Conservation (phyloP, 1,140 invertebrate genomes). For the Anadara kagoshimensis region DNA sequence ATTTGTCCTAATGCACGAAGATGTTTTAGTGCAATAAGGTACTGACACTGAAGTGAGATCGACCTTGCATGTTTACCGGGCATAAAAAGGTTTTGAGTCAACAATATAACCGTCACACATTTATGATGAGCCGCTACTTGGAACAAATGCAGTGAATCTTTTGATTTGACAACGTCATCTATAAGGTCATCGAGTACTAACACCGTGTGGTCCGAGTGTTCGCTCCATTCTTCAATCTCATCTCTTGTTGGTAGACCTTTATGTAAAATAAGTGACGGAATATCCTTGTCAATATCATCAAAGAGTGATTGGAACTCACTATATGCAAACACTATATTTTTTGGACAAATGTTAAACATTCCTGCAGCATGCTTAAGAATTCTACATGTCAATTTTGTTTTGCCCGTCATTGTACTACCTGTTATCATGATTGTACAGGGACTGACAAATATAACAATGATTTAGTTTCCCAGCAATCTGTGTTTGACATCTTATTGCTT, state of each 20-base stretch:
- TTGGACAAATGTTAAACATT: conserved; percentile 3
- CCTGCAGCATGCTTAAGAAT: background rate
- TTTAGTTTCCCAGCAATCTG: background rate
- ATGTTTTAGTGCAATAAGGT: conserved; percentile 25
- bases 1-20: conserved; percentile 21
- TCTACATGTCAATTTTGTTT: background rate
- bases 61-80: conserved; percentile 24
- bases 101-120: conserved; percentile 1
- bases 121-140: conserved; percentile 21
- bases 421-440: conserved; percentile 12
- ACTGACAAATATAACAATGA: background rate
- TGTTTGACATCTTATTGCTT: background rate
- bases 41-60: conserved; percentile 21
- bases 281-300: conserved; percentile 7
- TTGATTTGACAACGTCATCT: background rate
- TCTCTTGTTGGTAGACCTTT: background rate
- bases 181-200: conserved; percentile 21
- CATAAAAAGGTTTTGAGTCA: conserved; percentile 23
- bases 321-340: conserved; percentile 7
- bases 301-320: background rate
- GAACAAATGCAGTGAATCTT: conserved; percentile 5
- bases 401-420: background rate
- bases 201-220: background rate
- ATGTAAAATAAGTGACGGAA: conserved; percentile 4
- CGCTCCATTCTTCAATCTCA: background rate